These are phyloP conservation scores for Drosophila tripunctata DNA, from an alignment of 2,888 invertebrate genomes.

Conservation along the genomic window DNA sequence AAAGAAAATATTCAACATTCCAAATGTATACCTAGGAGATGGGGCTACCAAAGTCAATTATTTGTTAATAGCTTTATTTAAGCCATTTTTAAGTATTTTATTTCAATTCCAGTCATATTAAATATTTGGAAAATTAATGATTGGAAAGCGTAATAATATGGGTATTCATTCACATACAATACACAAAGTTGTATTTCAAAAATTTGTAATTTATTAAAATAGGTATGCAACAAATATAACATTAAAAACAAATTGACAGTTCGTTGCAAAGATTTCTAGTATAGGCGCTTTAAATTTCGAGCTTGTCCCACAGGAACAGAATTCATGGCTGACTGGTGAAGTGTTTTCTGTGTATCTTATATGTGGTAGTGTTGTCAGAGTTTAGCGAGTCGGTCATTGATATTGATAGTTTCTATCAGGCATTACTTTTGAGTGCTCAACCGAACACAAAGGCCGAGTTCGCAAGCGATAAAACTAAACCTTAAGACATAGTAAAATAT, in stretches of 20 bases:
- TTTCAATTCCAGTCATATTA: too few relatives aligned
- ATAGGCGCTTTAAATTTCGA: slow-evolving; percentile 12
- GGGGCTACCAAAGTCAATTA: too few relatives aligned
- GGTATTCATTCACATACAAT: too few relatives aligned
- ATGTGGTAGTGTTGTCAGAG: background rate
- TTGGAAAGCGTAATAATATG: too few relatives aligned
- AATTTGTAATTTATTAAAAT: too few relatives aligned
- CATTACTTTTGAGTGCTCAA: slow-evolving; percentile 47
- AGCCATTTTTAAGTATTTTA: too few relatives aligned
- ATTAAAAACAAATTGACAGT: slow-evolving; percentile 13
- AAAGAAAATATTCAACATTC: too few relatives aligned
- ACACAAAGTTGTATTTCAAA: too few relatives aligned
- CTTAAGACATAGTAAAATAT: slow-evolving; percentile 31
- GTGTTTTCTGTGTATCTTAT: background rate
- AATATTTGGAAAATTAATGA: too few relatives aligned
- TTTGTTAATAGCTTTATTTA: too few relatives aligned
- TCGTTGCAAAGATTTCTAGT: background rate
- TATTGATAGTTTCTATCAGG: slow-evolving; percentile 36
- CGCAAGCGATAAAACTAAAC: slow-evolving; percentile 17
- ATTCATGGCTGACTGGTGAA: slow-evolving; percentile 12
- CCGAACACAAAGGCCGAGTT: slow-evolving; percentile 16
- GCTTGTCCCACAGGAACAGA: background rate
- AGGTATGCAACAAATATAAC: too few relatives aligned
- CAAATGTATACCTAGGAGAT: too few relatives aligned
- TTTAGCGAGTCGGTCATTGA: slow-evolving; percentile 12